Evolutionary conservation across 1,140 invertebrate species (phyloP).

Genomic region (Plodia interpunctella): DNA sequence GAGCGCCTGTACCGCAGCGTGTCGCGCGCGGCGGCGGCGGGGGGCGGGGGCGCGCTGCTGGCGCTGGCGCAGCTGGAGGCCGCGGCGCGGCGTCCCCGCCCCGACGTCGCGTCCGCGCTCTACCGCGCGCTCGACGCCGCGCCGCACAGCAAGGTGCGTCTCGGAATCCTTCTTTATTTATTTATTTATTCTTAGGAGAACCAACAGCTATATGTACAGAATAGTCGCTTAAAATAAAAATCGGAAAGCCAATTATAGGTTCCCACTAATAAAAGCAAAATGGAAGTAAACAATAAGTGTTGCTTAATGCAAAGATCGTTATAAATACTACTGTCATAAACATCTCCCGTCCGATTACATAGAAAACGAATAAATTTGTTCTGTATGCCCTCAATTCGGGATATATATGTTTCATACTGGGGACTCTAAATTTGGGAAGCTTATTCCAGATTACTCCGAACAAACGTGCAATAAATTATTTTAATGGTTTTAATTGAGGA

Average conservation of each 20-base stretch:
- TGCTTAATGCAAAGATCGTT: too few species aligned
- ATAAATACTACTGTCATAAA: too few species aligned
- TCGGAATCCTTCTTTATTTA: too few species aligned
- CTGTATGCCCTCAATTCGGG: not conserved
- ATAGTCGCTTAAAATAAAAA: too few species aligned
- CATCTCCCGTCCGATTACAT: too few species aligned
- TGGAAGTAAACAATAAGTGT: too few species aligned
- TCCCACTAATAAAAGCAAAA: too few species aligned
- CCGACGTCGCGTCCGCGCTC: constrained; percentile 16
- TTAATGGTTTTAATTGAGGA: too few species aligned
- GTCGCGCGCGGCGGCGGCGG: not conserved
- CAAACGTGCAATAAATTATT: too few species aligned
- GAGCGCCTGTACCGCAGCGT: constrained; percentile 1
- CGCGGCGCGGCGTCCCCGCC: constrained; percentile 15
- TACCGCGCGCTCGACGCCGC: constrained; percentile 18
- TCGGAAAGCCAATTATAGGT: too few species aligned
- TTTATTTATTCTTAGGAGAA: too few species aligned
- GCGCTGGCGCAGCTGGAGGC: constrained; percentile 6
- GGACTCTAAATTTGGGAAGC: constrained; percentile 1
- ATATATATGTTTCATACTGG: not conserved
- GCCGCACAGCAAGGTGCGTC: constrained; percentile 16
- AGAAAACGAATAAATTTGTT: not conserved
- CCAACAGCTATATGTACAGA: too few species aligned
- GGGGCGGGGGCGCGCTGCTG: constrained; percentile 7
- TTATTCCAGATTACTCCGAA: constrained; percentile 22